Conservation (phyloP, 2,888 invertebrate genomes). For the Sycophila texana region DNA sequence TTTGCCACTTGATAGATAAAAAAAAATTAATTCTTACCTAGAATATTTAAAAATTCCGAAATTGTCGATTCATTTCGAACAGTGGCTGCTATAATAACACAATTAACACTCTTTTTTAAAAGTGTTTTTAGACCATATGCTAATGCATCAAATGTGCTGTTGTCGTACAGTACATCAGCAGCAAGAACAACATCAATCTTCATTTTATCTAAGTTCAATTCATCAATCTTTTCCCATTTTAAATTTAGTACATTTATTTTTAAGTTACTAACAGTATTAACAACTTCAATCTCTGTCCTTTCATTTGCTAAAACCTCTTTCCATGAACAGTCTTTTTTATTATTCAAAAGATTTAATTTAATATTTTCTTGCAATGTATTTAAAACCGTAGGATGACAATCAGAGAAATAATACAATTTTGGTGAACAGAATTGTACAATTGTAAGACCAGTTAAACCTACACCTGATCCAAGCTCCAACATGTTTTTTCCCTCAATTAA, state of each 20-base stretch:
- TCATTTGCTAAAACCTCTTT: constrained; percentile 46
- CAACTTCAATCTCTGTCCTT: constrained; percentile 38
- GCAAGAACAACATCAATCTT: constrained; percentile 78
- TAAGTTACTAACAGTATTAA: constrained; percentile 49
- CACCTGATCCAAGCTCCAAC: constrained; percentile 87
- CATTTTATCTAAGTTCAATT: constrained; percentile 60
- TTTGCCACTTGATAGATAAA: no score
- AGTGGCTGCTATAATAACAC: constrained; percentile 79
- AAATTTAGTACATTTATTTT: constrained; percentile 72
- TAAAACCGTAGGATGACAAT: constrained; percentile 83
- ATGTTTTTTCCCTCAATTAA: constrained; percentile 78
- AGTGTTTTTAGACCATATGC: constrained; percentile 75
- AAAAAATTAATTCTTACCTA: constrained; percentile 75
- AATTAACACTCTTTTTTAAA: constrained; percentile 69
- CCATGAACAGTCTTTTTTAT: constrained; percentile 25
- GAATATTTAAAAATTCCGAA: constrained; percentile 77
- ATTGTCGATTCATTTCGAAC: constrained; percentile 83
- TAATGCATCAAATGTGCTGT: constrained; percentile 77
- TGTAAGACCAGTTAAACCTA: constrained; percentile 84
- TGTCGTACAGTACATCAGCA: constrained; percentile 81
- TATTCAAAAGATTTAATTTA: constrained; percentile 77
- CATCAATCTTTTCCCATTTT: constrained; percentile 77
- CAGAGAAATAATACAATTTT: constrained; percentile 80
- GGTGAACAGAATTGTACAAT: constrained; percentile 79
- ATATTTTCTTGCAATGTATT: constrained; percentile 81